These are phyloP conservation scores for Tragopan temminckii DNA, from an alignment of 2,797 vertebrate genomes.

Conservation along the genomic window DNA sequence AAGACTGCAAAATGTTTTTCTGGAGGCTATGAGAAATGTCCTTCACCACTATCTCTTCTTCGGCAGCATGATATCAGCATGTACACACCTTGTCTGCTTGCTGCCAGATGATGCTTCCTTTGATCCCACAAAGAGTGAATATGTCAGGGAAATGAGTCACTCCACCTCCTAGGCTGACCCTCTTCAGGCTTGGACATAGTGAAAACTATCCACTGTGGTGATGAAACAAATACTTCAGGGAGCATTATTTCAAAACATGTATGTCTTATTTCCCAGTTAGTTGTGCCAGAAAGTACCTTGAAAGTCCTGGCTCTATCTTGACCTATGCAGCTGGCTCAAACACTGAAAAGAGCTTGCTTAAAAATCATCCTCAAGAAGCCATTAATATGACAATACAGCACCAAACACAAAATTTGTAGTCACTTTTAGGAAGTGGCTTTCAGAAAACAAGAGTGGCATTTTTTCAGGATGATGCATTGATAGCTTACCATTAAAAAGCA, in stretches of 20 bases:
- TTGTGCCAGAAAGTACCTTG: background rate
- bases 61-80: background rate
- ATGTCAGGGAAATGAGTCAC: conserved; percentile 28
- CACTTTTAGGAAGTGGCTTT: background rate
- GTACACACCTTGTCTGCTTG: conserved; percentile 4
- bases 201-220: background rate
- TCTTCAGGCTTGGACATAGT: background rate
- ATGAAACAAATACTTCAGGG: background rate
- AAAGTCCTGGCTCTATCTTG: background rate
- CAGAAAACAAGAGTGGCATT: background rate
- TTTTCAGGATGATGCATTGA: background rate
- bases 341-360: background rate
- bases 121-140: background rate
- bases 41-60: conserved; percentile 10
- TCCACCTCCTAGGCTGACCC: background rate
- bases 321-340: background rate
- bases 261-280: background rate
- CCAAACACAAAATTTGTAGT: background rate
- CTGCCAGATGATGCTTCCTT: background rate
- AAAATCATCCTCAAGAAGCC: background rate
- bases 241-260: background rate
- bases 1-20: background rate
- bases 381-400: background rate
- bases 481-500: background rate
- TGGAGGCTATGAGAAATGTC: background rate